Percentiles rank a stretch among this genome's conserved stretches.
phyloP scores from a whole-genome alignment of 1,140 invertebrate species.

The Anadara kagoshimensis region DNA sequence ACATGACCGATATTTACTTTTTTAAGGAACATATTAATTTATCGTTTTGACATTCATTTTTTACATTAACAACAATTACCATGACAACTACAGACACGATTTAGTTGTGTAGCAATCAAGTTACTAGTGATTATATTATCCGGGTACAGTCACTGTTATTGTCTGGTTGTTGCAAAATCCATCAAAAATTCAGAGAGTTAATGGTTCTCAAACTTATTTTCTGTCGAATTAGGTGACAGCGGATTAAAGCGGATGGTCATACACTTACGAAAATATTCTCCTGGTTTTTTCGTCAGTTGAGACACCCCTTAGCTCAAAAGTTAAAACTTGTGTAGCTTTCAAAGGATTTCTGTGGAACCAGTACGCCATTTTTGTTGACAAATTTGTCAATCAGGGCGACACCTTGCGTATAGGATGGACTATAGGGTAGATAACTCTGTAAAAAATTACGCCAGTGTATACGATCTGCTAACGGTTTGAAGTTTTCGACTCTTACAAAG shows the following conservation, averaged over 20 bases:
- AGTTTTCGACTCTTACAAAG: no score
- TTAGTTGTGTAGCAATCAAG: not conserved
- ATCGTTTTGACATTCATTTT: no score
- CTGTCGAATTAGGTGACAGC: not conserved
- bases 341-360: constrained; percentile 85
- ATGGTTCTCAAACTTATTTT: not conserved
- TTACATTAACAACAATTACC: not conserved
- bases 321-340: constrained; percentile 80
- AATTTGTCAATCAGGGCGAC: constrained; percentile 6
- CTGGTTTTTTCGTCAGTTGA: constrained; percentile 75
- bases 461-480: no score
- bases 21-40: no score
- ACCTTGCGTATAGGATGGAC: constrained; percentile 1
- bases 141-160: no score
- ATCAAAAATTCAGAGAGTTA: no score
- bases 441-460: no score
- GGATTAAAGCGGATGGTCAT: not conserved
- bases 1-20: no score
- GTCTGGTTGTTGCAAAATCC: no score
- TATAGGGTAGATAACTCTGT: not conserved
- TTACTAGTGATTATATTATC: not conserved
- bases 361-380: constrained; percentile 78
- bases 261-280: constrained; percentile 77
- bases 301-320: constrained; percentile 80
- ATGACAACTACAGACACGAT: not conserved